These are phyloP conservation scores for Lindbergichthys nudifrons DNA, from an alignment of 2,797 vertebrate species.

Conservation along the genomic window DNA sequence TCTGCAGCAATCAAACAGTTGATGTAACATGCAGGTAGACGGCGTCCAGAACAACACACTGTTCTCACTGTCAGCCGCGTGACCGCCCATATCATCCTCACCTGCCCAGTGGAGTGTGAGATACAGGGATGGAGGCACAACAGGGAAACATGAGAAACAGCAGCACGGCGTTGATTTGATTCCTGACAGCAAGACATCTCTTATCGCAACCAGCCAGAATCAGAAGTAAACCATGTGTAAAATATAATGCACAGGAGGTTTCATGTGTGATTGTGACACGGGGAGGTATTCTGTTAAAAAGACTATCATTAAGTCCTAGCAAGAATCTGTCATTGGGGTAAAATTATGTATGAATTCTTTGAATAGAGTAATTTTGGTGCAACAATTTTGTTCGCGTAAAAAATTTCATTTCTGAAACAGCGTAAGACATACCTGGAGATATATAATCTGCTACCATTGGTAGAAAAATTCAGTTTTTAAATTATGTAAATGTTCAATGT, in stretches of 20 bases:
- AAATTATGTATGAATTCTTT: background rate
- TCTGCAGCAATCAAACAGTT: constrained; percentile 63
- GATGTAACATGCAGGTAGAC: constrained; percentile 62
- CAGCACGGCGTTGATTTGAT: constrained; percentile 13
- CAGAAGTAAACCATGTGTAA: constrained; percentile 22
- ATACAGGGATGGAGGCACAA: constrained; percentile 63
- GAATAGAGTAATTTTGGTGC: background rate
- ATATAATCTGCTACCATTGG: no score
- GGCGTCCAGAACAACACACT: constrained; percentile 47
- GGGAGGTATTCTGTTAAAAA: background rate
- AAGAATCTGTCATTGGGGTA: background rate
- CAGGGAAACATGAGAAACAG: constrained; percentile 48
- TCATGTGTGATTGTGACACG: constrained; percentile 18
- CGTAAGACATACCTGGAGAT: background rate
- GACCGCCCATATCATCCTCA: constrained; percentile 58
- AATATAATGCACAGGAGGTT: constrained; percentile 8
- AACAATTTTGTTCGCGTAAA: background rate
- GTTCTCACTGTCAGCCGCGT: constrained; percentile 64
- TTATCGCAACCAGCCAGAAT: constrained; percentile 21
- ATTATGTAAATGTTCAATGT: background rate
- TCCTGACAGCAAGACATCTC: constrained; percentile 32
- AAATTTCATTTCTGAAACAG: background rate
- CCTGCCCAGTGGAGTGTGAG: constrained; percentile 63
- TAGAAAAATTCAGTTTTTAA: background rate
- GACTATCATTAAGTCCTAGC: background rate